A percentile compares a stretch with the other conserved stretches of the same genome.
phyloP scores from a whole-genome alignment of 92 coral and sea anemone species.

The Porites cylindrica region DNA sequence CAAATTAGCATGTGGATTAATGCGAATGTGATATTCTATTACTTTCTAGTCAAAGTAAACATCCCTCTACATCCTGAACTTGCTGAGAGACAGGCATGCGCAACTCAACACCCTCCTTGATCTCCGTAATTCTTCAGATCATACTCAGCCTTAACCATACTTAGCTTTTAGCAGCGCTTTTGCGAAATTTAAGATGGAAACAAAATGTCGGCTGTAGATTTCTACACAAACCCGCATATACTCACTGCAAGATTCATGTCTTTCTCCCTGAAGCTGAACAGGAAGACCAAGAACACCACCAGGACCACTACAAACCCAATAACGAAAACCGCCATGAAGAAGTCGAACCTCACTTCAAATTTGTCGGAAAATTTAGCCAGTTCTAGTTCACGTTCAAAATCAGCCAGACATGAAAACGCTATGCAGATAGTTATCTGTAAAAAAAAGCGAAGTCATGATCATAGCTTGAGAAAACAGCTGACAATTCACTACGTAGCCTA shows the following conservation, averaged over 20 bases:
- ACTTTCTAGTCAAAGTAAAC: too few relatives aligned
- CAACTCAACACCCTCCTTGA: too few relatives aligned
- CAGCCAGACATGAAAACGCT: conserved; percentile 31
- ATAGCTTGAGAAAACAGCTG: too few relatives aligned
- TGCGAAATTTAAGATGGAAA: too few relatives aligned
- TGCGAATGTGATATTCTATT: too few relatives aligned
- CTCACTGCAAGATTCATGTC: conserved; percentile 14
- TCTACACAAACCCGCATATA: neutral
- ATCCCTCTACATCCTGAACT: too few relatives aligned
- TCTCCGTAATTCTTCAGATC: too few relatives aligned
- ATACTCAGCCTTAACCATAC: too few relatives aligned
- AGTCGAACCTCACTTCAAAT: neutral
- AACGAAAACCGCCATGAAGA: conserved; percentile 25
- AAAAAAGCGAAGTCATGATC: neutral
- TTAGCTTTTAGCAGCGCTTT: too few relatives aligned
- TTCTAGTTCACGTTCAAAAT: neutral
- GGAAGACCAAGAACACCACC: conserved; percentile 6
- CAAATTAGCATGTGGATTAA: too few relatives aligned
- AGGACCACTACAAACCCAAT: conserved; percentile 16
- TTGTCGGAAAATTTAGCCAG: neutral
- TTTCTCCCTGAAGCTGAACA: neutral
- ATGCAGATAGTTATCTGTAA: conserved; percentile 6
- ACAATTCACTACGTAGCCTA: too few relatives aligned
- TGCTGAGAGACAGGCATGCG: too few relatives aligned
- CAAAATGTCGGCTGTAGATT: neutral